Conservation (phyloP, 2,113 vertebrate species). For the Cranoglanis bouderius region DNA sequence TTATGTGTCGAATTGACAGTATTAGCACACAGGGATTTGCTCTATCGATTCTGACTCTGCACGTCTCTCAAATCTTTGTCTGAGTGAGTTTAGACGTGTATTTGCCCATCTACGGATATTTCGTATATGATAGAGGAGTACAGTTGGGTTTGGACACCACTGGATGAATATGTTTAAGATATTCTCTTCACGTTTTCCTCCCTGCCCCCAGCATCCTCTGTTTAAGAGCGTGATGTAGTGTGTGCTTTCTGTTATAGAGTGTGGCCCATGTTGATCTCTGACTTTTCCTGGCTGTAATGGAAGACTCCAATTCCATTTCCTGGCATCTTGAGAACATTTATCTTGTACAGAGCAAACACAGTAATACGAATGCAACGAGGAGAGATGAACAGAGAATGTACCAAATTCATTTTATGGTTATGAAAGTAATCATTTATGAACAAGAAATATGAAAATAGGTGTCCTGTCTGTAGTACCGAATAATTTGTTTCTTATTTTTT, state of each 20-base stretch:
- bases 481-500: not conserved
- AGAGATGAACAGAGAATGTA: slow-evolving; percentile 29
- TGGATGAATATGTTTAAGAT: not conserved
- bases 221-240: not conserved
- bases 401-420: not conserved
- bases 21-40: slow-evolving; percentile 25
- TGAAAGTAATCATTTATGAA: not conserved
- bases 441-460: not conserved
- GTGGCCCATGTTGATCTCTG: slow-evolving; percentile 46
- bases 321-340: slow-evolving; percentile 52
- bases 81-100: not conserved
- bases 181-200: not conserved
- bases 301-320: slow-evolving; percentile 33
- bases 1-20: slow-evolving; percentile 30
- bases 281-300: slow-evolving; percentile 44
- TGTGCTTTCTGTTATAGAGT: slow-evolving; percentile 30
- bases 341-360: slow-evolving; percentile 54
- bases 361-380: slow-evolving; percentile 44
- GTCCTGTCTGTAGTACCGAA: not conserved
- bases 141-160: not conserved
- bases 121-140: not conserved
- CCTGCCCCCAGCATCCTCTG: not conserved
- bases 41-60: slow-evolving; percentile 29
- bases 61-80: not conserved
- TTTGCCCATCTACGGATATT: not conserved